A percentile compares a stretch with the other conserved stretches of the same genome.
These are phyloP conservation scores for Drosophila azteca DNA, from an alignment of 1,140 invertebrate species.

Conservation along the genomic window DNA sequence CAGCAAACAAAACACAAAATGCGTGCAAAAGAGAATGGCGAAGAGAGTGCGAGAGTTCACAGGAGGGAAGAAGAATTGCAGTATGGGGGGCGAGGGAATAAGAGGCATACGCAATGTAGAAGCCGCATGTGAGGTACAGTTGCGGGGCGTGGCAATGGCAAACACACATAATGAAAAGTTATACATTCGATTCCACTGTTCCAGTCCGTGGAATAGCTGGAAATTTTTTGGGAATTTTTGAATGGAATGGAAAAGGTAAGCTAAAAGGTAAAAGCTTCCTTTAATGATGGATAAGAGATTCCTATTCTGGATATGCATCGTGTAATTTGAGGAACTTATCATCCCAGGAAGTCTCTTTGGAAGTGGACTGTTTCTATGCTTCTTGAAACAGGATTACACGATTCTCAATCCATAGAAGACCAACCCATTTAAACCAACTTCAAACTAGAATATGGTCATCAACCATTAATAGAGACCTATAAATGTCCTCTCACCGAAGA, in stretches of 20 bases:
- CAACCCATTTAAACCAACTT: too few relatives aligned
- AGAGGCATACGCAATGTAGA: constrained; percentile 10
- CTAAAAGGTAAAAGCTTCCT: too few relatives aligned
- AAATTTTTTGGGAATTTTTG: neutral
- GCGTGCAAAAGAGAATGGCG: constrained; percentile 38
- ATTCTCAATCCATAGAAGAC: too few relatives aligned
- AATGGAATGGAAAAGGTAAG: neutral
- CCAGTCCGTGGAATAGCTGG: neutral
- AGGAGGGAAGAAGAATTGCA: constrained; percentile 24
- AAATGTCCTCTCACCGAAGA: too few relatives aligned
- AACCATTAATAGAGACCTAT: too few relatives aligned
- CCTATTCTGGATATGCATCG: too few relatives aligned
- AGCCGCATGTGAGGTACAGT: constrained; percentile 59
- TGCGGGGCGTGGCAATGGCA: constrained; percentile 58
- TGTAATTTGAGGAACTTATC: too few relatives aligned
- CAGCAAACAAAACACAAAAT: constrained; percentile 49
- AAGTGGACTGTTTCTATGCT: too few relatives aligned
- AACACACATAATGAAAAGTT: neutral
- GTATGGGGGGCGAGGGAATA: neutral
- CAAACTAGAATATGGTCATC: too few relatives aligned
- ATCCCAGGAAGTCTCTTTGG: too few relatives aligned
- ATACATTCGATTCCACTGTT: neutral
- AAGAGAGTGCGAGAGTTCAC: constrained; percentile 41
- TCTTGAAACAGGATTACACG: too few relatives aligned
- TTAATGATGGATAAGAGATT: too few relatives aligned